A percentile compares a stretch with the other conserved stretches of the same genome.
phyloP scores from a whole-genome alignment of 2,797 vertebrate species.

The Platalea minor region DNA sequence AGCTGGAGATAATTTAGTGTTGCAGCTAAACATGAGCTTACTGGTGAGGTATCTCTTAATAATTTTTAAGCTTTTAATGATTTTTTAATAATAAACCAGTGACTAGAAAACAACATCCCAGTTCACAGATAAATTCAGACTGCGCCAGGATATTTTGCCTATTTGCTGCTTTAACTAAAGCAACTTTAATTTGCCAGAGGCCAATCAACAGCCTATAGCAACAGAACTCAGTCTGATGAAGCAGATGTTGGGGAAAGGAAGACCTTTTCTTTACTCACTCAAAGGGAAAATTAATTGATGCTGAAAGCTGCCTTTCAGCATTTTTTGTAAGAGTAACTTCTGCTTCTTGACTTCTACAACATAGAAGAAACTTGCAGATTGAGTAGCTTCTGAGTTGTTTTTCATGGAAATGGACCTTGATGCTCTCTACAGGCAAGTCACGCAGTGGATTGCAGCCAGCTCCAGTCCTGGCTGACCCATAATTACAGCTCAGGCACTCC shows the following conservation, averaged over 20 bases:
- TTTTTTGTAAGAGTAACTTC: background rate
- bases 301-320: conserved; percentile 2
- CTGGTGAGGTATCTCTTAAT: conserved; percentile 34
- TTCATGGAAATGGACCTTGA: background rate
- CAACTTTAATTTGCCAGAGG: conserved; percentile 1
- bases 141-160: background rate
- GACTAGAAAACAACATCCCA: background rate
- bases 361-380: background rate
- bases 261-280: conserved; percentile 24
- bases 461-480: background rate
- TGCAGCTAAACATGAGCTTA: background rate
- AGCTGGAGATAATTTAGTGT: conserved; percentile 22
- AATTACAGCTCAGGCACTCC: background rate
- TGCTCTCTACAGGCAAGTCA: background rate
- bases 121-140: background rate
- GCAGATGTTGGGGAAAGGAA: conserved; percentile 25
- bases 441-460: background rate
- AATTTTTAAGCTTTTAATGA: conserved; percentile 46
- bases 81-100: conserved; percentile 45
- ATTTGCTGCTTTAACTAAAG: conserved; percentile 21
- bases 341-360: background rate
- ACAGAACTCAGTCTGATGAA: background rate
- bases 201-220: background rate
- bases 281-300: conserved; percentile 13
- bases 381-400: background rate